These are phyloP conservation scores for Gymnobelideus leadbeateri DNA, from an alignment of 2,113 vertebrate species.

Conservation along the genomic window DNA sequence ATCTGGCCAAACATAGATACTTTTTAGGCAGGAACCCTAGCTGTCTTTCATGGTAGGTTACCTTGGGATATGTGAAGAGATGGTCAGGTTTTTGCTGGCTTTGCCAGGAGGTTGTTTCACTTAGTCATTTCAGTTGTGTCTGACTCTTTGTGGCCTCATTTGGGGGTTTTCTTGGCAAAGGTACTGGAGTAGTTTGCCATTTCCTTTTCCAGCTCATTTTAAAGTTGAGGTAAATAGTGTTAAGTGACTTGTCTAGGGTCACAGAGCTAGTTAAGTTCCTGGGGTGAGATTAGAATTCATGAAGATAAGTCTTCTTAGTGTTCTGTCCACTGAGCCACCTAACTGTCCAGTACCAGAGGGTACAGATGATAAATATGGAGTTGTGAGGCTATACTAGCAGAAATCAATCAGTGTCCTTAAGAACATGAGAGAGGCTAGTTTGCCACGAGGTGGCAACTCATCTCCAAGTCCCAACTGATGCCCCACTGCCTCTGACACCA, in stretches of 20 bases:
- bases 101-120: not conserved
- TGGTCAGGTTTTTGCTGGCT: not conserved
- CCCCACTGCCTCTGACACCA: no score
- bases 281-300: no score
- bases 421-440: not conserved
- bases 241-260: no score
- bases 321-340: not conserved
- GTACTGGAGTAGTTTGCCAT: no score
- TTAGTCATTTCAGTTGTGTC: not conserved
- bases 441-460: not conserved
- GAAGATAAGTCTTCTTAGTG: no score
- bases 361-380: not conserved
- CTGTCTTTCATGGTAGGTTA: not conserved
- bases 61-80: not conserved
- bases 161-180: no score
- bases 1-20: no score
- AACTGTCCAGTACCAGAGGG: not conserved
- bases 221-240: no score
- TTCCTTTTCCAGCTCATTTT: no score
- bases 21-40: no score
- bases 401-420: not conserved
- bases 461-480: not conserved
- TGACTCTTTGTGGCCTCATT: no score
- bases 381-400: not conserved
- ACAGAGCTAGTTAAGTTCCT: no score